Evolutionary conservation across 1,140 invertebrate species (phyloP), one percentile per base, ranked within the genome.

Genomic region (Myzus persicae): DNA sequence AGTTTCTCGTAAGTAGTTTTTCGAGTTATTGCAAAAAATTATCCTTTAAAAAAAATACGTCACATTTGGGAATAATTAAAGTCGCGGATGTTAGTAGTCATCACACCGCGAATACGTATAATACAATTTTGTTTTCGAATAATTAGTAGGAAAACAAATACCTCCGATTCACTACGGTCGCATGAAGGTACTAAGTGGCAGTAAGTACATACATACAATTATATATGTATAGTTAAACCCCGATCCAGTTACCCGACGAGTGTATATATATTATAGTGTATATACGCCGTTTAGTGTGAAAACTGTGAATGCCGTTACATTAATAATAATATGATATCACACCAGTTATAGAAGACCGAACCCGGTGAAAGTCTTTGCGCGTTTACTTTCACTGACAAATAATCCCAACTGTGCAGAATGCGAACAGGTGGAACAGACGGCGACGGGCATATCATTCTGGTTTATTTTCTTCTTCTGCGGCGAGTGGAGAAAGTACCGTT

Each of bases 401-500:
- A 76, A 76, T 88, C 88, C 48, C 48, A 24, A n/a, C 85, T 44
- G 84, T 88, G 42, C 44, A 46, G 42, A 76, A 76, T n/a, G 31
- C 36, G 51, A 36, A 85, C 48, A 6, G 26, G 26, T 20, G 20
- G 46, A 88, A 18, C 84, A 84, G 44, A 36, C 38, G 36, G 44
- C 36, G 5, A 31, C 40, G 84, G 44, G 6, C 76, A 85, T 54
- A 89, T 40, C 20, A 89, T 81, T 92, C 91, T 92, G 91, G 91
- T 92, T 92, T 89, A 59, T 90, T 93, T 93, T 93, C 46, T 76
- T 82, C 46, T 84, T 54, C 76, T 44, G 42, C 42, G 14, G 51
- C 88, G 20, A 44, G 24, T n/a, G 40, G 91, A 93, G 91, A 93
- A 93, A 93, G 91, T 93, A 93, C 91, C 91, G 91, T 93, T 93